Evolutionary conservation across 2,888 invertebrate genomes (phyloP).

Genomic region (Euproctis similis): DNA sequence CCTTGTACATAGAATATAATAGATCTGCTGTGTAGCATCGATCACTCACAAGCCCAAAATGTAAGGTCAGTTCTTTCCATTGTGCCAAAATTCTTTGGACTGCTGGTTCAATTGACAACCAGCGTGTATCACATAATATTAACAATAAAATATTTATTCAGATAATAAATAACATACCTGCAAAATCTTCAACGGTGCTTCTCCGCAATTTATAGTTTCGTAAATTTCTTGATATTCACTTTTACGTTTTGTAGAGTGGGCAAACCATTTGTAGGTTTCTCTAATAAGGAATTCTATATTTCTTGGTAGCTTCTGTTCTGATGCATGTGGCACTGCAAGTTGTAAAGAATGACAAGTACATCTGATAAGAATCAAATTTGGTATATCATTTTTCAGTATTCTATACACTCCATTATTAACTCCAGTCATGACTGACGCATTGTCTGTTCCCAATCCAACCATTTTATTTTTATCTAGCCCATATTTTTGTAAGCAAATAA

Average conservation of each 20-base stretch:
- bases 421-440: slow-evolving; percentile 35
- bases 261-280: slow-evolving; percentile 31
- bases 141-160: too few species aligned
- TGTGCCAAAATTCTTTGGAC: slow-evolving; percentile 1
- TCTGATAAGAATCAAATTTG: slow-evolving; percentile 27
- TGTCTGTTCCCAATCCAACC: slow-evolving; percentile 31
- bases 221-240: background rate
- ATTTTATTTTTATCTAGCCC: slow-evolving; percentile 15
- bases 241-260: slow-evolving; percentile 11
- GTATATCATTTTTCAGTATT: slow-evolving; percentile 20
- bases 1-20: slow-evolving; percentile 1
- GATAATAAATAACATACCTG: too few species aligned
- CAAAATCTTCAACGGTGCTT: slow-evolving; percentile 1
- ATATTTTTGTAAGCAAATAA: slow-evolving; percentile 10
- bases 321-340: slow-evolving; percentile 13
- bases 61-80: slow-evolving; percentile 1
- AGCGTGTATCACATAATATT: slow-evolving; percentile 3
- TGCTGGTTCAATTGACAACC: slow-evolving; percentile 2
- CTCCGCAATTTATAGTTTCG: slow-evolving; percentile 1
- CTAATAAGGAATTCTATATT: slow-evolving; percentile 30
- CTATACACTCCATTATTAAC: slow-evolving; percentile 24
- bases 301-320: slow-evolving; percentile 18
- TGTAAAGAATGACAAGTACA: slow-evolving; percentile 39
- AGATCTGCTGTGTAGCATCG: slow-evolving; percentile 1
- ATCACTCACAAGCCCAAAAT: slow-evolving; percentile 1